Evolutionary conservation across 2,888 invertebrate genomes (phyloP), one percentile per base, ranked within the genome.

Genomic region (Lasius fuliginosus): DNA sequence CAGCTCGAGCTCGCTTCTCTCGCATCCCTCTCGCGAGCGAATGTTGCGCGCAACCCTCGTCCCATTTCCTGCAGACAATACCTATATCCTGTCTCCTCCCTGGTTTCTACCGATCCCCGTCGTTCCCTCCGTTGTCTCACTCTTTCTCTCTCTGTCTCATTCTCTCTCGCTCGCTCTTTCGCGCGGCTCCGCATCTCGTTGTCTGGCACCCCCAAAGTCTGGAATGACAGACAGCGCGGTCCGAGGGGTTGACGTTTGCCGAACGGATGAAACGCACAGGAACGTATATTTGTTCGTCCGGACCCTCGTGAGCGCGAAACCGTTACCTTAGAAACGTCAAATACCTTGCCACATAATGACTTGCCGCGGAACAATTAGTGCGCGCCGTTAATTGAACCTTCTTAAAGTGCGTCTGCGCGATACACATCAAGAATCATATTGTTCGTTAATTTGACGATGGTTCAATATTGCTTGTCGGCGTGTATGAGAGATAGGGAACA

Each of bases 1-100:
- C 91, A 88, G 88, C 89, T 89, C 82, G 85, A 87, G 83, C 83
- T 75, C 62, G 86, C 81, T 87, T 86, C 83, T 81, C 85, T 65
- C 82, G 74, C 85, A 69, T 81, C 85, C 75, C 36, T 46, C 84
- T 73, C 87, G 84, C 86, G 87, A 86, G 87, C 88, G 88, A 88
- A 86, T 74, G 77, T 58, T 79, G 27, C 64, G 27, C 60, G 67
- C 85, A 65, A 86, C 85, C 88, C 85, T 88, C 90, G 90, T 92
- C 86, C 91, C 88, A 90, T 92, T 91, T 92, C 90, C 92, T 85
- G 85, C 88, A 91, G 90, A 92, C 92, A 92, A 93, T 92, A 81
- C 90, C 86, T 76, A 86, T 79, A 53, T 76, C 82, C 74, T 79
- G 58, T 49, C 77, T 74, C 87, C 67, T 79, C 62, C 79, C 65